Percentiles rank a stretch among this genome's conserved stretches.
Conservation (phyloP, 1,140 invertebrate genomes). For the Chrysopa pallens region DNA sequence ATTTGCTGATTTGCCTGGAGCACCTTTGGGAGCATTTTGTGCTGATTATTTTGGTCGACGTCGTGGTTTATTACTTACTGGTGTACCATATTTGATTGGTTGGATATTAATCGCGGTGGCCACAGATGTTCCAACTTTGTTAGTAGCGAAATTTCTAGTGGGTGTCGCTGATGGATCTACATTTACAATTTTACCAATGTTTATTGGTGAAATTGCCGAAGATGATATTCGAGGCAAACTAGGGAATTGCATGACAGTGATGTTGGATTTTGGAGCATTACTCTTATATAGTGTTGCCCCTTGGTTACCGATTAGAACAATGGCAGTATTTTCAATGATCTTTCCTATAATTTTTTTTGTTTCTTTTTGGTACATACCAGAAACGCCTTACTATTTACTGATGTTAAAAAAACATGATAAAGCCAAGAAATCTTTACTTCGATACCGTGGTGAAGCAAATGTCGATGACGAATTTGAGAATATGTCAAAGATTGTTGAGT, state of each 20-base stretch:
- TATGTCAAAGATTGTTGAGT: slow-evolving; percentile 32
- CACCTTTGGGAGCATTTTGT: too few relatives aligned
- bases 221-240: slow-evolving; percentile 40
- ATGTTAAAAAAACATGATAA: slow-evolving; percentile 30
- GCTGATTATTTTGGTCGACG: too few relatives aligned
- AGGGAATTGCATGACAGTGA: slow-evolving; percentile 13
- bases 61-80: too few relatives aligned
- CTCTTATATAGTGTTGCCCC: slow-evolving; percentile 45
- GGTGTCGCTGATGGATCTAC: slow-evolving; percentile 49
- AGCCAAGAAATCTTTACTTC: slow-evolving; percentile 34
- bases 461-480: slow-evolving; percentile 34
- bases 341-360: slow-evolving; percentile 39
- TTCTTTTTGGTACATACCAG: slow-evolving; percentile 50
- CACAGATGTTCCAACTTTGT: slow-evolving; percentile 21
- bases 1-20: too few relatives aligned
- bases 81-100: slow-evolving; percentile 29
- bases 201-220: slow-evolving; percentile 46
- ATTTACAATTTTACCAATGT: slow-evolving; percentile 42
- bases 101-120: slow-evolving; percentile 41
- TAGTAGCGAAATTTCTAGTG: slow-evolving; percentile 25
- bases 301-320: slow-evolving; percentile 32
- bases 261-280: slow-evolving; percentile 38
- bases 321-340: slow-evolving; percentile 33
- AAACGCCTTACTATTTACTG: slow-evolving; percentile 49
- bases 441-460: slow-evolving; percentile 33